Percentiles rank a stretch among this genome's conserved stretches.
Conservation (phyloP, 1,140 invertebrate genomes). For the Limonius californicus region DNA sequence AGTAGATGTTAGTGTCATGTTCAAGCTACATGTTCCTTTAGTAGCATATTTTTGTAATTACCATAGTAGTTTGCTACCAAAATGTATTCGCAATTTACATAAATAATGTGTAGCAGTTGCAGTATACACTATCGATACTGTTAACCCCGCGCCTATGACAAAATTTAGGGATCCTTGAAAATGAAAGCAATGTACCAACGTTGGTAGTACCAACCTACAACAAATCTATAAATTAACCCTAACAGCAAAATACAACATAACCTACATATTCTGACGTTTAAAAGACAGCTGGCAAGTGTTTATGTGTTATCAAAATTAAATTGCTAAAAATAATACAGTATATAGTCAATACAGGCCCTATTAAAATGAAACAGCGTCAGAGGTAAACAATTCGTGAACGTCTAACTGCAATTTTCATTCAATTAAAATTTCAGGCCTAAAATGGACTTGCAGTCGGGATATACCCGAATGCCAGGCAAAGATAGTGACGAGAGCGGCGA, state of each 20-base stretch:
- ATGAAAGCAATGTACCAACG: background rate
- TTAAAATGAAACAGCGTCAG: background rate
- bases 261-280: background rate
- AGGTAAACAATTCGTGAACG: background rate
- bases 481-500: conserved; percentile 37
- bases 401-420: background rate
- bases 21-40: background rate
- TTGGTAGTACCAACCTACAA: background rate
- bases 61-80: no score
- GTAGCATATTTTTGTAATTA: no score
- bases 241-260: background rate
- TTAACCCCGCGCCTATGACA: no score
- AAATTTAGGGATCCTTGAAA: no score
- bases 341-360: no score
- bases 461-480: conserved; percentile 15
- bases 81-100: no score
- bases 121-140: no score
- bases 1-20: no score
- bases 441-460: background rate
- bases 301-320: no score
- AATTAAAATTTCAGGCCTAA: background rate
- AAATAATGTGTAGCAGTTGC: no score
- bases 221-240: background rate
- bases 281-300: background rate
- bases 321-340: no score